phyloP scores from a whole-genome alignment of 2,888 invertebrate species.

The Stegophylla sp. region DNA sequence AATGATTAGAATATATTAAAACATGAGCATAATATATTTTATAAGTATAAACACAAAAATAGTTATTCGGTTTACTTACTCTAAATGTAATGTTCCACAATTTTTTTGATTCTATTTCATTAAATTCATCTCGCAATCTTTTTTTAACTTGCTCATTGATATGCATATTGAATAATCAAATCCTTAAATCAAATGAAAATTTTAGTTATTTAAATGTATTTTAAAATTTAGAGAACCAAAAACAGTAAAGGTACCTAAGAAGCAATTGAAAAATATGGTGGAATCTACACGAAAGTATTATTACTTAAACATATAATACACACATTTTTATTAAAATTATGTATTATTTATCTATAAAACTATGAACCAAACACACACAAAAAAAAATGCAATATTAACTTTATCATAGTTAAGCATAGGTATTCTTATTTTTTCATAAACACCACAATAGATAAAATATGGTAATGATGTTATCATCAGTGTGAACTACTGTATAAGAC shows the following conservation, averaged over 20 bases:
- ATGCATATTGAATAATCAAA: conserved; percentile 12
- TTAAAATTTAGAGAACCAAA: neutral
- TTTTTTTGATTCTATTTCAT: conserved; percentile 73
- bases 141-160: conserved; percentile 56
- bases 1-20: too few species aligned
- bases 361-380: neutral
- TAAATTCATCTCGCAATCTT: conserved; percentile 76
- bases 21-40: too few species aligned
- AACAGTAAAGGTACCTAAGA: neutral
- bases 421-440: conserved; percentile 5
- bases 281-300: neutral
- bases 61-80: conserved; percentile 18
- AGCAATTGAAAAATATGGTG: neutral
- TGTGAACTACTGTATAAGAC: conserved; percentile 14
- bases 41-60: too few species aligned
- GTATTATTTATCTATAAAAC: neutral
- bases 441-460: neutral
- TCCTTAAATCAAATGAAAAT: conserved; percentile 23
- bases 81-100: conserved; percentile 70
- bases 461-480: conserved; percentile 24
- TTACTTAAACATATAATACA: neutral
- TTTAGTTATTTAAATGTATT: neutral
- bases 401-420: neutral
- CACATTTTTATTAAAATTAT: conserved; percentile 7
- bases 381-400: conserved; percentile 2